Conservation (phyloP, 2,797 vertebrate genomes). For the Danio tinwini region DNA sequence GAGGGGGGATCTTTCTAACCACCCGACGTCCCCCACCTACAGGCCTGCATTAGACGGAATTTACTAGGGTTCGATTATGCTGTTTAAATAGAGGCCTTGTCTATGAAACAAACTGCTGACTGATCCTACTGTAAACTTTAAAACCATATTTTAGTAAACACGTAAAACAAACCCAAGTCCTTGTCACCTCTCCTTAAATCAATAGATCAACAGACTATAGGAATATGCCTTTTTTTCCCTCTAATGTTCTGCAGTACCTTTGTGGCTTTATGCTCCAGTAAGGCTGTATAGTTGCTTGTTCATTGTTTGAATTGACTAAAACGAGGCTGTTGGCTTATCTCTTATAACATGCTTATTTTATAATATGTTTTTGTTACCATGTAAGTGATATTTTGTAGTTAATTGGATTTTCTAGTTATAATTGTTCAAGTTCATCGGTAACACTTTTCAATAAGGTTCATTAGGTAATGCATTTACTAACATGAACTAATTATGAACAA, state of each 20-base stretch:
- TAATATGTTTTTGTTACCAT: not conserved
- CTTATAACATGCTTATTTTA: not conserved
- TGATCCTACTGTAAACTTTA: conserved; percentile 74
- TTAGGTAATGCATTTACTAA: too few species aligned
- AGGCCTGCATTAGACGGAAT: conserved; percentile 9
- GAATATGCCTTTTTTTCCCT: conserved; percentile 67
- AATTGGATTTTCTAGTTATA: not conserved
- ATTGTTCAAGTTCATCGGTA: not conserved
- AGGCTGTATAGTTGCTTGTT: conserved; percentile 66
- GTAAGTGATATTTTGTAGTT: not conserved
- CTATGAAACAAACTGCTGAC: conserved; percentile 32
- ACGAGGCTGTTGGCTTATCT: not conserved
- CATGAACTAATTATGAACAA: too few species aligned
- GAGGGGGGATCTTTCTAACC: too few species aligned
- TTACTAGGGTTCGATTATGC: conserved; percentile 33
- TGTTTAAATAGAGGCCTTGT: conserved; percentile 27
- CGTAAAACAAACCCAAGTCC: conserved; percentile 78
- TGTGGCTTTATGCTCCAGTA: conserved; percentile 70
- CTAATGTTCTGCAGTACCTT: conserved; percentile 48
- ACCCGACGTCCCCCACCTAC: too few species aligned
- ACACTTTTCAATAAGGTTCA: too few species aligned
- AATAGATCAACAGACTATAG: conserved; percentile 73
- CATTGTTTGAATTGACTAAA: conserved; percentile 49
- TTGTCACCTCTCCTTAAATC: conserved; percentile 80
- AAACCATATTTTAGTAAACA: conserved; percentile 73